phyloP scores from a whole-genome alignment of 2,797 vertebrate species.

The Novumbra hubbsi region DNA sequence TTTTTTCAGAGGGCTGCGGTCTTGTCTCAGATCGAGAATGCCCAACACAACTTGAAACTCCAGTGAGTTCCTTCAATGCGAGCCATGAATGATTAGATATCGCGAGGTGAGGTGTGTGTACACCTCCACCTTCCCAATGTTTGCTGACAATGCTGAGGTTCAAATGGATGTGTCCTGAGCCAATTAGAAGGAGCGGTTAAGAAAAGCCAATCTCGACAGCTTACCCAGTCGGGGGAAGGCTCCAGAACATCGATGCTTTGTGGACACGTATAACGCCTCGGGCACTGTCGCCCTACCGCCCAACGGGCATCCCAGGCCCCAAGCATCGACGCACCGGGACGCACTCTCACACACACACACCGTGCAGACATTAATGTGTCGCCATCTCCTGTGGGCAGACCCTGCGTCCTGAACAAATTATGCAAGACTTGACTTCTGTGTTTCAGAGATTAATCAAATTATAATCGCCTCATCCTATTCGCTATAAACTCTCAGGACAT shows the following conservation, averaged over 20 bases:
- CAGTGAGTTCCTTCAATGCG: conserved; percentile 14
- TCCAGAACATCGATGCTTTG: neutral
- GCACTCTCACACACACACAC: conserved; percentile 23
- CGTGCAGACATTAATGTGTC: conserved; percentile 5
- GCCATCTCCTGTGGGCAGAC: no score
- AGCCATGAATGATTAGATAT: conserved; percentile 20
- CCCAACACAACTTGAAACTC: neutral
- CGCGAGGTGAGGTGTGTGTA: neutral
- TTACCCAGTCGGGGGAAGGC: neutral
- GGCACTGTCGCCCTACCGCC: neutral
- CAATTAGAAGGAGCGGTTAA: neutral
- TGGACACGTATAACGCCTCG: neutral
- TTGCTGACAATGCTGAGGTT: neutral
- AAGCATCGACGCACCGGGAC: neutral
- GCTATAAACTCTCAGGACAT: neutral
- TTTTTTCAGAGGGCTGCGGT: neutral
- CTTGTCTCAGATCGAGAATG: neutral
- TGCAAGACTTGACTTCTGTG: no score
- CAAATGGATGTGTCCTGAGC: neutral
- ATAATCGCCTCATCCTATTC: neutral
- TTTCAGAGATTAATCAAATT: no score
- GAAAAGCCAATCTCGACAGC: neutral
- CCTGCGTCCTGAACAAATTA: no score
- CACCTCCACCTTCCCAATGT: neutral
- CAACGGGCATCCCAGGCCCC: neutral